phyloP scores from a whole-genome alignment of 2,888 invertebrate genomes.

The Herminia tarsipennalis region DNA sequence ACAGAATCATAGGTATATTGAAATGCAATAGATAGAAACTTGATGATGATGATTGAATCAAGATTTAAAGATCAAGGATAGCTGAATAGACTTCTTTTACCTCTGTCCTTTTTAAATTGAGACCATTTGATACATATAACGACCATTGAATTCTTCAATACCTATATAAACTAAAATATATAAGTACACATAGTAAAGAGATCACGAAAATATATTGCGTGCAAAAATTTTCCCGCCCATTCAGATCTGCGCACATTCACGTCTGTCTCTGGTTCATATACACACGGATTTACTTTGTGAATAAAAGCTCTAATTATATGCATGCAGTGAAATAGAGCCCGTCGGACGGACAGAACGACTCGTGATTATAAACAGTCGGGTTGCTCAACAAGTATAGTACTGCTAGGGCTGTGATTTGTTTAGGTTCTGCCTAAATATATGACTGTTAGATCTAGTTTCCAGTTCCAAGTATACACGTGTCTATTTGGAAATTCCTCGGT shows the following conservation, averaged over 20 bases:
- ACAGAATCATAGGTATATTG: too few relatives aligned
- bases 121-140: too few relatives aligned
- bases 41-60: too few relatives aligned
- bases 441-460: not conserved
- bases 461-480: too few relatives aligned
- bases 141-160: too few relatives aligned
- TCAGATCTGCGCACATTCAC: conserved; percentile 3
- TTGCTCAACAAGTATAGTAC: conserved; percentile 35
- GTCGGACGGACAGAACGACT: conserved; percentile 24
- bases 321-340: conserved; percentile 23
- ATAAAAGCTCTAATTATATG: conserved; percentile 21
- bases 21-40: too few relatives aligned
- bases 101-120: too few relatives aligned
- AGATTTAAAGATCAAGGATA: too few relatives aligned
- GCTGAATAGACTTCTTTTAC: too few relatives aligned
- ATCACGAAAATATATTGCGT: not conserved
- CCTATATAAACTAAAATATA: too few relatives aligned
- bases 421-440: conserved; percentile 7
- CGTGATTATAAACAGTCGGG: conserved; percentile 32
- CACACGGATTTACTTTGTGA: conserved; percentile 5
- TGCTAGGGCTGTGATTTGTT: conserved; percentile 3
- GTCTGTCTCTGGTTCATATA: not conserved
- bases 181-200: not conserved
- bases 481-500: too few relatives aligned
- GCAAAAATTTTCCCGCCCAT: conserved; percentile 5